Conservation (phyloP, 2,888 invertebrate species). For the Apantesis nais region DNA sequence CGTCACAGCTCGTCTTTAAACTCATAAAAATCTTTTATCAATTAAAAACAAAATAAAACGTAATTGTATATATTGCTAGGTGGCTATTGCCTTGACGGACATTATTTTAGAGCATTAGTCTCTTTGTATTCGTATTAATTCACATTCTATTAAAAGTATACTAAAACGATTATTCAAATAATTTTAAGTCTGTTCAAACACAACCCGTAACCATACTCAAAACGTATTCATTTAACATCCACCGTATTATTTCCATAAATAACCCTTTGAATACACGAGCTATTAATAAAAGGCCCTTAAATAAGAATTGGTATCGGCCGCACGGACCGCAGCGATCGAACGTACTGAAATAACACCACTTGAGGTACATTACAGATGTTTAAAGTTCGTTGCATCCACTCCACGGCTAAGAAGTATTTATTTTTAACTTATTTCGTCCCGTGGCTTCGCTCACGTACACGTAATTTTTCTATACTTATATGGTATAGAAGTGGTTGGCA, state of each 20-base stretch:
- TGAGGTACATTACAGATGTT: constrained; percentile 40
- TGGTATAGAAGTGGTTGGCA: too few relatives aligned
- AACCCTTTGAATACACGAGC: constrained; percentile 41
- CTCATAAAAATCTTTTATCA: too few relatives aligned
- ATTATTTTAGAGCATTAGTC: too few relatives aligned
- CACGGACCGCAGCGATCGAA: constrained; percentile 7
- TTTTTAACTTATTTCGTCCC: constrained; percentile 25
- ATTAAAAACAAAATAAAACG: too few relatives aligned
- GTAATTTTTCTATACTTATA: neutral
- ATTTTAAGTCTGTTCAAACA: neutral
- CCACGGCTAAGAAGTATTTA: constrained; percentile 19
- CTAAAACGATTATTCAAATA: neutral
- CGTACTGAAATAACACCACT: constrained; percentile 44
- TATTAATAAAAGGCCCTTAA: constrained; percentile 41
- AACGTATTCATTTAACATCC: constrained; percentile 1
- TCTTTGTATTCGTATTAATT: neutral
- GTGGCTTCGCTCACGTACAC: neutral
- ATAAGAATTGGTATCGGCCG: constrained; percentile 31
- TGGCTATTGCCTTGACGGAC: too few relatives aligned
- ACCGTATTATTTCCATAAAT: constrained; percentile 29
- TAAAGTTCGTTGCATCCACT: constrained; percentile 49
- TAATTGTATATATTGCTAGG: too few relatives aligned
- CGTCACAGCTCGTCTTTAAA: too few relatives aligned
- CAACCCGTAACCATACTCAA: constrained; percentile 12
- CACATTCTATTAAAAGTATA: neutral